Evolutionary conservation across 2,888 invertebrate genomes (phyloP).

Genomic region (Orthosia gracilis): DNA sequence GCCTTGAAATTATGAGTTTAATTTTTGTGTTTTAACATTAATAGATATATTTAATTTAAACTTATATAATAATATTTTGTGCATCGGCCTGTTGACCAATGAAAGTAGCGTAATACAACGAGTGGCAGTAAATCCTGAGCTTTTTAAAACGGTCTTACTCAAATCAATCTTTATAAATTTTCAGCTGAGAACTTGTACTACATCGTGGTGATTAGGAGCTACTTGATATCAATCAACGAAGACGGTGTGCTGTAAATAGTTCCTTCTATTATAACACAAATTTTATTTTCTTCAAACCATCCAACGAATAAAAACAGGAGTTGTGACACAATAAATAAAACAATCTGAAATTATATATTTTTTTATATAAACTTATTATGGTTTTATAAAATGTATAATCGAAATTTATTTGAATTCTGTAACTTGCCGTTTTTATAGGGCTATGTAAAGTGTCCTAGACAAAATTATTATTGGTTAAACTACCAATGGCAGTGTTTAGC

Average conservation of each 20-base stretch:
- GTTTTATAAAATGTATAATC: neutral
- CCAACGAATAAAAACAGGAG: constrained; percentile 1
- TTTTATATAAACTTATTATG: constrained; percentile 1
- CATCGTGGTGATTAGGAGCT: constrained; percentile 87
- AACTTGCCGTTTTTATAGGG: constrained; percentile 25
- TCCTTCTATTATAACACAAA: constrained; percentile 12
- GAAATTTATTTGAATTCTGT: neutral
- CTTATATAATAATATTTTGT: too few species aligned
- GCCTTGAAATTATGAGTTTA: too few species aligned
- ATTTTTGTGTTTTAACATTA: too few species aligned
- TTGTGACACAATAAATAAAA: neutral
- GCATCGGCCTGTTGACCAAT: too few species aligned
- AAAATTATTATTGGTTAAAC: constrained; percentile 36
- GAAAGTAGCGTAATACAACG: neutral
- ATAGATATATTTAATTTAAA: too few species aligned
- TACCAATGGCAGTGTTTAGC: constrained; percentile 41
- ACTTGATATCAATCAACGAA: constrained; percentile 87
- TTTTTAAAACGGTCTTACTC: neutral
- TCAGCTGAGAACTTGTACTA: constrained; percentile 88
- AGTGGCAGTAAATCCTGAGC: too few species aligned
- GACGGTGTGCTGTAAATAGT: constrained; percentile 84
- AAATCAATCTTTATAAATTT: constrained; percentile 54
- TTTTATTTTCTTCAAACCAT: neutral
- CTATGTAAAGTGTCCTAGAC: constrained; percentile 54
- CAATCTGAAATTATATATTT: neutral